These are phyloP conservation scores for Sphyrna mokarran DNA, from an alignment of 2,113 vertebrate species.

Conservation along the genomic window DNA sequence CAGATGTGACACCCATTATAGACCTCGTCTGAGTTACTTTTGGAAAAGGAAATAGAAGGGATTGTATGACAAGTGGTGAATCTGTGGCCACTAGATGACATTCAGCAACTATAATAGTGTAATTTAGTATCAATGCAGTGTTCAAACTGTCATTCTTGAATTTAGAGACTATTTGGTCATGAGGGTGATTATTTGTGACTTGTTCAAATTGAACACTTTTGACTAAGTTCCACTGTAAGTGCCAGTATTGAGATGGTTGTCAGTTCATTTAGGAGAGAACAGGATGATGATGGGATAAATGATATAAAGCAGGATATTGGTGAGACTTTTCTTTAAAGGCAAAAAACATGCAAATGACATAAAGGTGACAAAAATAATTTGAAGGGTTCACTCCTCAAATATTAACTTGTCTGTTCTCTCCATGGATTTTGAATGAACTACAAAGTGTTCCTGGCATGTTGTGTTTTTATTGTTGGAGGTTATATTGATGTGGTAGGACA, in stretches of 20 bases:
- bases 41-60: neutral
- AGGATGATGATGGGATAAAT: neutral
- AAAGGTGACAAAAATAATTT: neutral
- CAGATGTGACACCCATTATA: neutral
- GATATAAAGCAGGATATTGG: neutral
- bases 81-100: neutral
- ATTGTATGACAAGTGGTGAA: neutral
- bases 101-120: neutral
- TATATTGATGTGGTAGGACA: neutral
- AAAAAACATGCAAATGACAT: neutral
- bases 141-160: neutral
- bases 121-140: neutral
- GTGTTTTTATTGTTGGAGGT: neutral
- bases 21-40: neutral
- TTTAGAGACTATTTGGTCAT: neutral
- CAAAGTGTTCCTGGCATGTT: neutral
- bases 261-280: neutral
- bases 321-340: neutral
- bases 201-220: neutral
- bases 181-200: neutral
- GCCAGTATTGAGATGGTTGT: neutral
- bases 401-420: neutral
- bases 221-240: neutral
- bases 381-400: neutral
- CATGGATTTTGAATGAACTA: neutral